Base-by-base conservation (phyloP, 2,113 vertebrate genomes). In the Hippocampus barbouri region DNA sequence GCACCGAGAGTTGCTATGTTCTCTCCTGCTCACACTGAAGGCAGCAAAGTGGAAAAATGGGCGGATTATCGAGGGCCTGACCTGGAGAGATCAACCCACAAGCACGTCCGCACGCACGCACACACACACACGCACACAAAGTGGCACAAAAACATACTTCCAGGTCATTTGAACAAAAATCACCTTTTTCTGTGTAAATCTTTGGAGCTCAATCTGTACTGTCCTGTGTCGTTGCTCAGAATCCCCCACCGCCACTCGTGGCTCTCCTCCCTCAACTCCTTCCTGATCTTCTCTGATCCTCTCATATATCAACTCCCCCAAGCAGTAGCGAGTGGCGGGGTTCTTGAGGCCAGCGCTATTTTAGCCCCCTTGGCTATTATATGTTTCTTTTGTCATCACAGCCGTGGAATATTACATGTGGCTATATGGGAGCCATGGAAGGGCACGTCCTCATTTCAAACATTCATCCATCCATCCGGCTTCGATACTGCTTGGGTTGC, bases 11-110 rank as follows among this genome's bases (percentile, higher is more conserved):
- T 84, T 71, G 76, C 81, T 73, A 54, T 74, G 70, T 85, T 80
- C 73, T 75, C 77, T 78, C 67, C 75, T 76, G 67, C 72, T 78
- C 70, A 83, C 85, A 89, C 84, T 84, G 73, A 79, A 80, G 69
- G 84, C 81, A 79, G 78, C 73, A 72, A 80, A 87, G 86, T 85
- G 85, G 85, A 89, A 89, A 38, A 83, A 87, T 83, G 69, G 80
- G 20, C 81, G 74, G 81, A 88, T 84, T 86, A 85, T 74, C 68
- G 79, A 79, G 68, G 75, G 71, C 65, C 79, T 76, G 77, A 84
- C 83, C 75, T 67, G 41, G 67, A 57, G 66, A 69, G 49, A 71
- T 69, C 54, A 64, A 66, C 69, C 68, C 63, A 60, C 66, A 66
- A 4, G 8, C 65, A 66, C 65, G n/a, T 10, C 25, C 14, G 27